Evolutionary conservation across 1,140 invertebrate genomes (phyloP).

Genomic region (Spodoptera frugiperda): DNA sequence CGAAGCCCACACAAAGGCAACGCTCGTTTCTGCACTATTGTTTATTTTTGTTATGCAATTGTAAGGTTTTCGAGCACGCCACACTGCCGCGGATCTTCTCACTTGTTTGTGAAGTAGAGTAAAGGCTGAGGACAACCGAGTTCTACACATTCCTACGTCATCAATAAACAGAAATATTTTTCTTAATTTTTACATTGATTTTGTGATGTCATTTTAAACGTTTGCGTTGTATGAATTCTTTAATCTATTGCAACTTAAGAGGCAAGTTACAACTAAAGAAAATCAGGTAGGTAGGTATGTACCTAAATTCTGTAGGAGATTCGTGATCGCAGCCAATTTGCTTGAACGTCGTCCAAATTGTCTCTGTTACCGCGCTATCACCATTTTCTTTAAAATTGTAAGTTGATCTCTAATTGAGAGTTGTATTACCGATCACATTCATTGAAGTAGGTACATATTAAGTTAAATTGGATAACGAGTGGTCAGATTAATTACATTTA

Average conservation of each 20-base stretch:
- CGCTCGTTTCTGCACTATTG: conserved; percentile 74
- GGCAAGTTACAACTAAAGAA: neutral
- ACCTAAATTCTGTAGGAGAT: conserved; percentile 10
- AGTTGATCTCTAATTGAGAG: conserved; percentile 37
- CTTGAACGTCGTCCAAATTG: conserved; percentile 26
- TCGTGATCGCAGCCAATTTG: conserved; percentile 26
- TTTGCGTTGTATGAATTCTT: neutral
- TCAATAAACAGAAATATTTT: neutral
- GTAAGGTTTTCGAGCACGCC: conserved; percentile 73
- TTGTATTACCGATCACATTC: neutral
- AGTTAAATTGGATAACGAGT: neutral
- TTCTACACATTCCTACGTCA: conserved; percentile 32
- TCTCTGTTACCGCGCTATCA: conserved; percentile 32
- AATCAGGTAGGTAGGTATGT: conserved; percentile 6
- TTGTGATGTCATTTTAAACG: neutral
- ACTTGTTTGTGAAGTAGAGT: conserved; percentile 78
- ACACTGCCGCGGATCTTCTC: conserved; percentile 64
- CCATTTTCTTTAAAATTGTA: conserved; percentile 35
- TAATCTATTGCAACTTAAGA: neutral
- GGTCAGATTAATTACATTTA: conserved; percentile 12
- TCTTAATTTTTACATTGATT: too few species aligned
- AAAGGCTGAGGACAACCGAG: conserved; percentile 40
- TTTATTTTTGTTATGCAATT: conserved; percentile 84
- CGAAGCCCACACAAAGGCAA: conserved; percentile 77
- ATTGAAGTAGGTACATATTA: conserved; percentile 7